Evolutionary conservation across 2,797 vertebrate genomes (phyloP), one percentile per base, ranked within the genome.

Genomic region (Naso thynnoides): DNA sequence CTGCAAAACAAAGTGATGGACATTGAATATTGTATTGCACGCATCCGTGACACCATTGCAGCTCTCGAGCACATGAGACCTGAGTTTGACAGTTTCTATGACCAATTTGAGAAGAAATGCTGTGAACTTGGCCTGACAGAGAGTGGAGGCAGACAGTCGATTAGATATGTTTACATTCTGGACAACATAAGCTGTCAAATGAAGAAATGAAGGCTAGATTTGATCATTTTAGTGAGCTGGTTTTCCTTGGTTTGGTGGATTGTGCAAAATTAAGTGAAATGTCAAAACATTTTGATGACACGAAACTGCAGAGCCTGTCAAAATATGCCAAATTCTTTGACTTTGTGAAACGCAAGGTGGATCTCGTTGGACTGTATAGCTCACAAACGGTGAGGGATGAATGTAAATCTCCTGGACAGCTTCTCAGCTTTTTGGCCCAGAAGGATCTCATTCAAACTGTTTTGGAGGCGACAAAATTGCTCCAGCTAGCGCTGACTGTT

Each of bases 271-370:
- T 48, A 5, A 23, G 23, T 48, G 21, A 48, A 48, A 48, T 48
- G 47, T 48, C 47, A 48, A 21, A 48, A 48, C 47, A 48, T 48
- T 48, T 48, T 48, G 47, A 48, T 48, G 47, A 48, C 21, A 24
- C 21, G 21, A 48, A 48, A 24, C 47, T 48, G 47, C 47, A 48
- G 47, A 48, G 21, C 47, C 47, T 48, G 47, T 48, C 21, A 48
- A 48, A 48, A 48, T 24, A 48, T 24, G 47, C 47, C 10, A 48
- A 15, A 2, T 14, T 33, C 31, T 33, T 33, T 33, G 31, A 33
- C 31, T 33, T 33, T 33, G 31, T 33, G 31, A 33, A 33, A 48
- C 45, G 13, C 23, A 48, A 48, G 47, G 47, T 13, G 11, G 47
- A 48, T 48, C 47, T 48, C 21, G 13, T 48, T 2, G 47, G 47